phyloP scores from a whole-genome alignment of 2,113 vertebrate species.

The Megaceryle maxima region DNA sequence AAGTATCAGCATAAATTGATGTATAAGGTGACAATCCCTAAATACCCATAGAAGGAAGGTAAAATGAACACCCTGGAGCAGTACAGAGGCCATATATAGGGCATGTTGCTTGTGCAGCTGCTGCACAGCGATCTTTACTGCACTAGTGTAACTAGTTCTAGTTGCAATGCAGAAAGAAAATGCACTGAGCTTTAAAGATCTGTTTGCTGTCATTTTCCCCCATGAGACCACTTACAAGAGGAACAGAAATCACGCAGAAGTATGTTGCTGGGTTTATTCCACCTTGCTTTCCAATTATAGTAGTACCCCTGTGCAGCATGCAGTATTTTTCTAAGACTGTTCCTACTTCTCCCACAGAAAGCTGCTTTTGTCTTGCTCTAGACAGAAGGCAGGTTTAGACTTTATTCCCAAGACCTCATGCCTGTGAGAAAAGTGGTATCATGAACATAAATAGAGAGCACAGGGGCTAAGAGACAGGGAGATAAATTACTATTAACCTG shows the following conservation, averaged over 20 bases:
- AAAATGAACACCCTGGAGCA: not conserved
- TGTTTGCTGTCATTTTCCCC: not conserved
- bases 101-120: not conserved
- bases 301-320: not conserved
- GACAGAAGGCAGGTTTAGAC: not conserved
- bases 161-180: not conserved
- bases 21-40: not conserved
- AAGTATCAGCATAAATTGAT: rapidly evolving
- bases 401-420: not conserved
- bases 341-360: not conserved
- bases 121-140: not conserved
- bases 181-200: not conserved
- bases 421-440: not conserved
- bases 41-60: not conserved
- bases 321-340: not conserved
- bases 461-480: not conserved
- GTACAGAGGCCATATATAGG: rapidly evolving
- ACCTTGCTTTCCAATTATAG: not conserved
- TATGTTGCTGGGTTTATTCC: not conserved
- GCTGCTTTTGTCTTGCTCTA: not conserved
- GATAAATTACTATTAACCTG: not conserved
- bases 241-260: not conserved
- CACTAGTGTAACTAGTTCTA: rapidly evolving
- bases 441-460: not conserved
- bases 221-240: not conserved